phyloP scores from a whole-genome alignment of 2,113 vertebrate species.

The Triplophysa siluroides region DNA sequence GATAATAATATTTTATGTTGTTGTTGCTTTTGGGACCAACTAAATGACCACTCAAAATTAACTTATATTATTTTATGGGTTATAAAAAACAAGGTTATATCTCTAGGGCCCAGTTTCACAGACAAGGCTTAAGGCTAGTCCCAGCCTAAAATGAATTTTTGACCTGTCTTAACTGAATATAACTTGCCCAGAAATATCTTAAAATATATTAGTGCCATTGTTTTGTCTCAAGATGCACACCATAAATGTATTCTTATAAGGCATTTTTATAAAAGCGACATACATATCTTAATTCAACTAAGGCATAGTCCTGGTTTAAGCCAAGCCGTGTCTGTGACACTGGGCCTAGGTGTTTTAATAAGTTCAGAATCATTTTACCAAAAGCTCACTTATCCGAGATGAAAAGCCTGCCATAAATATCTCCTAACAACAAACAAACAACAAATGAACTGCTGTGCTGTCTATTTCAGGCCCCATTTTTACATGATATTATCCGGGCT shows the following conservation, averaged over 20 bases:
- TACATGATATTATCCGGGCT: constrained; percentile 42
- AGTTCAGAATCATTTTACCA: constrained; percentile 23
- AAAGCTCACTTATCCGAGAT: background rate
- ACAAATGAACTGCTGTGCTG: constrained; percentile 31
- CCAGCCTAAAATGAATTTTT: too few relatives aligned
- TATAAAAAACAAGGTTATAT: background rate
- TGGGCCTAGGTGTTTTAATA: background rate
- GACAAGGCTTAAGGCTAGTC: too few relatives aligned
- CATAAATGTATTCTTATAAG: too few relatives aligned
- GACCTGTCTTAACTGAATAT: too few relatives aligned
- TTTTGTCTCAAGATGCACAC: too few relatives aligned
- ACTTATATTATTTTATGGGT: background rate
- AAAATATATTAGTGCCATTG: too few relatives aligned
- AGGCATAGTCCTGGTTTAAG: too few relatives aligned
- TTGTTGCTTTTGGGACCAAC: background rate
- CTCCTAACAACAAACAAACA: constrained; percentile 32
- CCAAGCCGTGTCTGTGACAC: too few relatives aligned
- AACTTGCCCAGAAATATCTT: too few relatives aligned
- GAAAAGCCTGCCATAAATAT: background rate
- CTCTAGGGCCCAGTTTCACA: background rate
- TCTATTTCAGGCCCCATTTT: constrained; percentile 37
- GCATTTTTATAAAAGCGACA: too few relatives aligned
- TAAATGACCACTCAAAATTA: background rate
- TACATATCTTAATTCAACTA: too few relatives aligned
- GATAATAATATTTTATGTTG: background rate